Conservation (phyloP, 2,113 vertebrate genomes). For the Scalopus aquaticus region DNA sequence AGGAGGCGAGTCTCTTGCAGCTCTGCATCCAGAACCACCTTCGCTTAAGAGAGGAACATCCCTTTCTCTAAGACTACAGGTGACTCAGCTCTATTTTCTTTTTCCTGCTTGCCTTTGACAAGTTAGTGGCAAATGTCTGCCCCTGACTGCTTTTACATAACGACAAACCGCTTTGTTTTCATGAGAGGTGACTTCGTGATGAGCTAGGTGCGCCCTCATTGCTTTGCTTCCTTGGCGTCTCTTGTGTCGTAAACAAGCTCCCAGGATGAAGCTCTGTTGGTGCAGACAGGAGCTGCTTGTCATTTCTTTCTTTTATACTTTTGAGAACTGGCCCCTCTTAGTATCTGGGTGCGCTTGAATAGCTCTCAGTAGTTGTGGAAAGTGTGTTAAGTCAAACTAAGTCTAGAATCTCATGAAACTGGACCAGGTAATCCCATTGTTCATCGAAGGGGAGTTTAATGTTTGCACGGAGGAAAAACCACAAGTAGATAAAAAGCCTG, state of each 20-base stretch:
- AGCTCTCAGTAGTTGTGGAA: constrained; percentile 35
- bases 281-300: constrained; percentile 11
- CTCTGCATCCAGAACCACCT: background rate
- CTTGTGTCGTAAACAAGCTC: constrained; percentile 38
- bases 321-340: constrained; percentile 20
- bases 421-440: constrained; percentile 26
- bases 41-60: background rate
- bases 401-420: constrained; percentile 19
- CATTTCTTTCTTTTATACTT: constrained; percentile 37
- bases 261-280: background rate
- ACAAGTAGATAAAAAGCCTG: background rate
- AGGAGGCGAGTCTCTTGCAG: accelerated
- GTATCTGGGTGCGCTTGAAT: constrained; percentile 30
- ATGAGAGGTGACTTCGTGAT: constrained; percentile 10
- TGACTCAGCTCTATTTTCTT: constrained; percentile 58
- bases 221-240: background rate
- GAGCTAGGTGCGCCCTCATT: background rate
- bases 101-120: background rate
- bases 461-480: background rate
- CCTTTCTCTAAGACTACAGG: background rate
- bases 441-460: constrained; percentile 45
- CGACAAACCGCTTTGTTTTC: constrained; percentile 54
- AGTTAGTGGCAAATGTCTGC: constrained; percentile 9
- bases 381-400: constrained; percentile 51
- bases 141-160: constrained; percentile 43